These are phyloP conservation scores for Drosophila lacteicornis DNA, from an alignment of 1,140 invertebrate species.

Conservation along the genomic window DNA sequence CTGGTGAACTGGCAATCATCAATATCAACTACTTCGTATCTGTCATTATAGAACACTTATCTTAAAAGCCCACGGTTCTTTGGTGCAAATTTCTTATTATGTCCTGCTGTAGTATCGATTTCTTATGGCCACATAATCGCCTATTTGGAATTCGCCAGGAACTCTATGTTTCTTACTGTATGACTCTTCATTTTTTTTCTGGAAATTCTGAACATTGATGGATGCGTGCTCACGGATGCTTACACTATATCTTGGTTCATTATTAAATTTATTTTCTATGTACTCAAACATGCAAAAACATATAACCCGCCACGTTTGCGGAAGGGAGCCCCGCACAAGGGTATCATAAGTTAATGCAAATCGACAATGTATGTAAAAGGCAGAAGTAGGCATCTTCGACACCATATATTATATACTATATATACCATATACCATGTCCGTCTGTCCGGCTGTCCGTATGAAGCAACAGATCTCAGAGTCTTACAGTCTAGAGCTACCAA, in stretches of 20 bases:
- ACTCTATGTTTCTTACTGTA: background rate
- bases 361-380: too few species aligned
- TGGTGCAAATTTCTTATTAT: constrained; percentile 8
- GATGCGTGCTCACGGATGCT: background rate
- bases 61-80: constrained; percentile 1
- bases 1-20: too few species aligned
- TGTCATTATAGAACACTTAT: background rate
- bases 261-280: background rate
- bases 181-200: background rate
- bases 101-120: background rate
- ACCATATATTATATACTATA: too few species aligned
- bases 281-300: background rate
- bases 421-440: too few species aligned
- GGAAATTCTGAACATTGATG: background rate
- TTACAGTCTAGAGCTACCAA: too few species aligned
- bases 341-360: too few species aligned
- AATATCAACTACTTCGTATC: constrained; percentile 2
- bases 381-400: too few species aligned
- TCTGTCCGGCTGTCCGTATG: too few species aligned
- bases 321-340: too few species aligned
- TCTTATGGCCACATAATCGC: constrained; percentile 3
- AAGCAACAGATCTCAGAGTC: too few species aligned
- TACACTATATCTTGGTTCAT: background rate
- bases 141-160: background rate
- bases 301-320: too few species aligned